Conservation (phyloP, 2,888 invertebrate genomes). For the Coelopa pilipes region DNA sequence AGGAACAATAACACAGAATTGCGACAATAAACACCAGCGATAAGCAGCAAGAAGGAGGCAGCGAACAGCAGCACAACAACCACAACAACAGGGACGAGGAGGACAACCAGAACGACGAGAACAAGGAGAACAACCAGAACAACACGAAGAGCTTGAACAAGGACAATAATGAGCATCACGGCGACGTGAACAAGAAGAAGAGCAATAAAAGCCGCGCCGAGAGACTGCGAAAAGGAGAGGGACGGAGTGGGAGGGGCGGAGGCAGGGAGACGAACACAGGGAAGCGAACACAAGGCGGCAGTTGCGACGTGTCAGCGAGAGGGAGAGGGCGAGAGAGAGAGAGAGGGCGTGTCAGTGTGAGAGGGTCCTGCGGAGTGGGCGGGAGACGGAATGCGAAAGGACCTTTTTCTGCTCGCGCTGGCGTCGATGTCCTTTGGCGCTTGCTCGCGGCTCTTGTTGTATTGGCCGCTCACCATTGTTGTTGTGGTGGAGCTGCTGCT, state of each 20-base stretch:
- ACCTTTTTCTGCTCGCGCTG: slow-evolving; percentile 7
- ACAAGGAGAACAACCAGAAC: background rate
- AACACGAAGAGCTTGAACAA: background rate
- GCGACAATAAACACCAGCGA: too few relatives aligned
- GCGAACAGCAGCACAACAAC: too few relatives aligned
- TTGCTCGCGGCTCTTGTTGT: too few relatives aligned
- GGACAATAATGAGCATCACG: background rate
- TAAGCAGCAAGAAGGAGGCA: too few relatives aligned
- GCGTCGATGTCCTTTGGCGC: too few relatives aligned
- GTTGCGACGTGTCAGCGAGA: slow-evolving; percentile 11
- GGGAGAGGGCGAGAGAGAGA: slow-evolving; percentile 9
- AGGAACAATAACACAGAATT: background rate
- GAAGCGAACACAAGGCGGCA: slow-evolving; percentile 5
- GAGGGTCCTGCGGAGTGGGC: slow-evolving; percentile 37
- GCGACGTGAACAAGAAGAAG: background rate
- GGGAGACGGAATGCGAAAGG: background rate
- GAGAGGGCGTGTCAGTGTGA: slow-evolving; percentile 5
- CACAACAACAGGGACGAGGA: background rate
- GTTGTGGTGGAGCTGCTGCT: background rate
- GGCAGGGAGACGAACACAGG: background rate
- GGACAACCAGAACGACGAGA: background rate
- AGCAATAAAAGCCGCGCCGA: background rate
- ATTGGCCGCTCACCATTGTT: too few relatives aligned
- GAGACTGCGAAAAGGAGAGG: background rate
- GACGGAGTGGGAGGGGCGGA: background rate